Evolutionary conservation across 2,888 invertebrate species (phyloP), one percentile per base, ranked within the genome.

Genomic region (Epirrita christyi): DNA sequence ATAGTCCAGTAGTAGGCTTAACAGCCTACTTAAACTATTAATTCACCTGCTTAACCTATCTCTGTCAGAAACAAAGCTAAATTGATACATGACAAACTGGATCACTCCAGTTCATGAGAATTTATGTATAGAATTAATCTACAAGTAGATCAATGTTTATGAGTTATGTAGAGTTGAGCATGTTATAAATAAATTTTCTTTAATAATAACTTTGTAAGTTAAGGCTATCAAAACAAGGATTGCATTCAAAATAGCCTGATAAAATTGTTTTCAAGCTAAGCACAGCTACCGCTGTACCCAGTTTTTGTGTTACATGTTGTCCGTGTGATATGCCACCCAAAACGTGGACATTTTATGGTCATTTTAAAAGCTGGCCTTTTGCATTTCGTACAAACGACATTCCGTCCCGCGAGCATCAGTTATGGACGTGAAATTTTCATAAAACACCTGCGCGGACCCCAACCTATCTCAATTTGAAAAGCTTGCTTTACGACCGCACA

Each of bases 381-480:
- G 58, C 54, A 63, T 60, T 63, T 63, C 64, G 59, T 55, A 64
- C 64, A 64, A 66, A 64, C 50, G 61, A 60, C 59, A 64, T 63
- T 63, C 62, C 63, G 61, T 61, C 54, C 56, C 55, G 49, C 61
- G 46, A 46, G 52, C 71, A 71, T 73, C 69, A 71, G 70, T 71
- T 71, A 71, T 73, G 66, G 61, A 69, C 64, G 71, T 65, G 67
- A 75, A 71, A 76, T 72, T 76, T 79, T 76, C 73, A 73, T 76
- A 73, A 75, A 76, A 73, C 72, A 74, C 73, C 71, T 75, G 67
- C 64, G 65, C 62, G 61, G 63, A 63, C 66, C 41, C 61, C 64
- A 72, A 75, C 77, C 80, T 77, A 76, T 74, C 74, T 80, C 76
- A 80, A 81, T 76, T 76, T 73, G 68, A 76, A 77, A 75, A 70